These are phyloP conservation scores for Ladona fulva DNA, from an alignment of 1,140 invertebrate genomes.

Conservation along the genomic window DNA sequence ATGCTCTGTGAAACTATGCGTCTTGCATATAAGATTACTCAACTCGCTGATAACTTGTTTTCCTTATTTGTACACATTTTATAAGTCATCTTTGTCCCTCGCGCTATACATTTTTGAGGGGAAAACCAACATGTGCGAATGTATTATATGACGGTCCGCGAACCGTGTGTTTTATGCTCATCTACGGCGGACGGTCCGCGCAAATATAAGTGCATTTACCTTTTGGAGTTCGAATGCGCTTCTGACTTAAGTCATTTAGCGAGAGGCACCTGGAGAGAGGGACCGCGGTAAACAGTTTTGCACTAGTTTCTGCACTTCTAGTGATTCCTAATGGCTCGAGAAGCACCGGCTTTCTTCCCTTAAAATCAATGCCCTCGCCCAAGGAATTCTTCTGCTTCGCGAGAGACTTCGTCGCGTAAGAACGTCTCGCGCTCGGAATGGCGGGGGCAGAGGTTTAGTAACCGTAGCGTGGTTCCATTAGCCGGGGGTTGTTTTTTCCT, in stretches of 20 bases:
- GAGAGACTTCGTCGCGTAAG: too few species aligned
- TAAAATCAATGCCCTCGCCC: too few species aligned
- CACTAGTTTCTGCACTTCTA: background rate
- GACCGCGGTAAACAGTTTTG: background rate
- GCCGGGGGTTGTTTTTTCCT: too few species aligned
- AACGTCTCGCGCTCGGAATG: too few species aligned
- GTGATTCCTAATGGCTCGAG: background rate
- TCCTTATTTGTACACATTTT: background rate
- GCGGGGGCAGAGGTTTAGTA: too few species aligned
- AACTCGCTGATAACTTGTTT: slow-evolving; percentile 6
- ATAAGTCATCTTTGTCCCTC: background rate
- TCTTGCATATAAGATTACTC: slow-evolving; percentile 2
- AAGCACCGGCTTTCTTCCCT: background rate
- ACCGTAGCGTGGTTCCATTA: too few species aligned
- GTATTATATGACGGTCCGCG: background rate
- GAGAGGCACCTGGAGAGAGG: background rate
- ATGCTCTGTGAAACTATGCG: background rate
- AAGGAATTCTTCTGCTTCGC: too few species aligned
- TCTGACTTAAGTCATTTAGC: background rate
- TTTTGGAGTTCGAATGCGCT: background rate
- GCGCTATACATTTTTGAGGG: background rate
- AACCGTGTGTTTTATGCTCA: too few species aligned
- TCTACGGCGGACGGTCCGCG: background rate
- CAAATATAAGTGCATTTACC: background rate
- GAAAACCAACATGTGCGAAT: too few species aligned